Conservation (phyloP, 2,888 invertebrate genomes). For the Chymomyza fuscimana region DNA sequence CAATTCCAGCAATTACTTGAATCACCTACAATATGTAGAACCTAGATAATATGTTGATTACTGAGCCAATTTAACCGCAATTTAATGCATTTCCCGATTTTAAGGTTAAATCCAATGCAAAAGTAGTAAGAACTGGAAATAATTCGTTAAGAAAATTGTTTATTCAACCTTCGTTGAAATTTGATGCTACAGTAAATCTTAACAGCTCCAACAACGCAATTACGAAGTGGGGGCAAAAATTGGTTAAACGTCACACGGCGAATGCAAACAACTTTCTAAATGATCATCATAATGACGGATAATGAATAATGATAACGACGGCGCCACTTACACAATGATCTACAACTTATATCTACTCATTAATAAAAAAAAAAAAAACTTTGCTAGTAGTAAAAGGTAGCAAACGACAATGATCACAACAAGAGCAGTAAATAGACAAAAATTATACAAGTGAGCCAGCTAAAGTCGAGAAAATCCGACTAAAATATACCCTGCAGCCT, state of each 20-base stretch:
- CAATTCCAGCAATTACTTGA: neutral
- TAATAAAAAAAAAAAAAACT: constrained; percentile 10
- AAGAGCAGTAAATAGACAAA: constrained; percentile 6
- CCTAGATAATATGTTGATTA: neutral
- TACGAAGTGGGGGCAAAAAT: constrained; percentile 12
- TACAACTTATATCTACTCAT: neutral
- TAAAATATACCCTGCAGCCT: no score
- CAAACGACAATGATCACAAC: neutral
- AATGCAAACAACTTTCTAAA: constrained; percentile 60
- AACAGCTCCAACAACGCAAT: constrained; percentile 43
- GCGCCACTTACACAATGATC: neutral
- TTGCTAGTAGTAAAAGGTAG: neutral
- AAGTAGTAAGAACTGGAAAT: constrained; percentile 52
- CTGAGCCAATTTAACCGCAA: neutral
- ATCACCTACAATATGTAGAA: neutral
- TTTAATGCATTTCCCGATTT: neutral
- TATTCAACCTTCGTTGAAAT: constrained; percentile 19
- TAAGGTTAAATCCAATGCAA: constrained; percentile 10
- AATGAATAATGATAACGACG: constrained; percentile 1
- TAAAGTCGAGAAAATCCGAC: no score
- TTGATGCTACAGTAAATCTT: constrained; percentile 20
- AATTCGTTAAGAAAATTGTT: constrained; percentile 41
- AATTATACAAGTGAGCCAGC: neutral
- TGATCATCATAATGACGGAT: constrained; percentile 35
- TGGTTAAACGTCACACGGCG: constrained; percentile 45